phyloP scores from a whole-genome alignment of 1,140 invertebrate species.

The Zelostemma sp. region DNA sequence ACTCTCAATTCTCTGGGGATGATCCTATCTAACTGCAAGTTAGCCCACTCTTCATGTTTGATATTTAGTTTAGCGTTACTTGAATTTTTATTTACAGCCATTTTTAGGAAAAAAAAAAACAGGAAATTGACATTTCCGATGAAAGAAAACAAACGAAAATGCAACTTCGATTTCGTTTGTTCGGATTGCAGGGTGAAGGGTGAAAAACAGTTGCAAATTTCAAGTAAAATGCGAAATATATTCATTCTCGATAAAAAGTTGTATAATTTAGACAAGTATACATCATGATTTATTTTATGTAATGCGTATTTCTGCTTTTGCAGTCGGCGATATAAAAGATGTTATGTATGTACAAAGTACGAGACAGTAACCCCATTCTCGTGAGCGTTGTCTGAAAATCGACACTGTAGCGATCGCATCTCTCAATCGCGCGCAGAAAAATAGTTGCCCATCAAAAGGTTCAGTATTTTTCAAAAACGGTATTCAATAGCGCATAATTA shows the following conservation, averaged over 20 bases:
- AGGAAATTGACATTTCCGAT: not conserved
- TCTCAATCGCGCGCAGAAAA: not conserved
- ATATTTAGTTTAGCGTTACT: slow-evolving; percentile 13
- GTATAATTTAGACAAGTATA: slow-evolving; percentile 67
- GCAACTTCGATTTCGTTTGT: not conserved
- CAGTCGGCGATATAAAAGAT: slow-evolving; percentile 62
- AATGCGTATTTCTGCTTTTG: slow-evolving; percentile 56
- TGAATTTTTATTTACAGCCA: slow-evolving; percentile 1
- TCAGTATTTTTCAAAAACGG: too few relatives aligned
- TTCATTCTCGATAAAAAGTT: slow-evolving; percentile 61
- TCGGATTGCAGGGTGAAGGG: slow-evolving; percentile 6
- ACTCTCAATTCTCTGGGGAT: slow-evolving; percentile 34
- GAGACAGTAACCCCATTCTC: slow-evolving; percentile 23
- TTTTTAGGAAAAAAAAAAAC: too few relatives aligned
- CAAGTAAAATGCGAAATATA: slow-evolving; percentile 68
- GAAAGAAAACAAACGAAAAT: slow-evolving; percentile 5
- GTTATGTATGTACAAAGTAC: slow-evolving; percentile 54
- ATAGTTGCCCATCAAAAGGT: slow-evolving; percentile 23
- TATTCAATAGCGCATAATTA: too few relatives aligned
- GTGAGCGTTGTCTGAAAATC: slow-evolving; percentile 36
- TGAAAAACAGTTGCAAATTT: not conserved
- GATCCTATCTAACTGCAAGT: slow-evolving; percentile 56
- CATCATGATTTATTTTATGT: slow-evolving; percentile 54
- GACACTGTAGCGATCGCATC: slow-evolving; percentile 24
- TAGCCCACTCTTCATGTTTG: slow-evolving; percentile 54